phyloP scores from a whole-genome alignment of 2,888 invertebrate species.

The Muschampia plurimacula region DNA sequence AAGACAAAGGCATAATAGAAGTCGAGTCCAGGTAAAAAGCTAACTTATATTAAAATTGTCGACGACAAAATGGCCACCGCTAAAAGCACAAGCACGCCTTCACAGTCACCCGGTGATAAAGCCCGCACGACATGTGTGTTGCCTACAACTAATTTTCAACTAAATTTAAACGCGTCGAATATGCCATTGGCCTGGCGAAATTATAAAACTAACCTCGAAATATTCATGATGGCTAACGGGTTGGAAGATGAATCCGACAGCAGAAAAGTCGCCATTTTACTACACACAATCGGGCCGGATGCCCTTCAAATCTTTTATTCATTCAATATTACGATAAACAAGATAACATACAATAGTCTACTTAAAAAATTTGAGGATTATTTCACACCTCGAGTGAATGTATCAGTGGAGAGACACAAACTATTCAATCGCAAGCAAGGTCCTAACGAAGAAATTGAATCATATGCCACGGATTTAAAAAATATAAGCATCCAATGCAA shows the following conservation, averaged over 20 bases:
- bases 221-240: background rate
- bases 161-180: background rate
- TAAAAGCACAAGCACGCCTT: background rate
- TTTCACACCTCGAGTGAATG: background rate
- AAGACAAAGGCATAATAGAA: background rate
- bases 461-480: constrained; percentile 1
- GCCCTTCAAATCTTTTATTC: constrained; percentile 2
- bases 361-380: background rate
- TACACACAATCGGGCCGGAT: constrained; percentile 4
- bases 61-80: background rate
- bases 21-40: no score
- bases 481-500: constrained; percentile 7
- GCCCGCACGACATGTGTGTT: background rate
- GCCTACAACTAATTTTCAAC: background rate
- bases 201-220: background rate
- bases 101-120: no score
- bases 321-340: background rate
- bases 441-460: background rate
- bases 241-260: background rate
- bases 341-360: background rate
- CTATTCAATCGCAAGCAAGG: background rate
- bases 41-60: background rate
- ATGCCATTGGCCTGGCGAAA: background rate
- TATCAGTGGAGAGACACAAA: background rate
- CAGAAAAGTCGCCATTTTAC: background rate